These are phyloP conservation scores for Thunnus albacares DNA, from an alignment of 2,797 vertebrate genomes.

Conservation along the genomic window DNA sequence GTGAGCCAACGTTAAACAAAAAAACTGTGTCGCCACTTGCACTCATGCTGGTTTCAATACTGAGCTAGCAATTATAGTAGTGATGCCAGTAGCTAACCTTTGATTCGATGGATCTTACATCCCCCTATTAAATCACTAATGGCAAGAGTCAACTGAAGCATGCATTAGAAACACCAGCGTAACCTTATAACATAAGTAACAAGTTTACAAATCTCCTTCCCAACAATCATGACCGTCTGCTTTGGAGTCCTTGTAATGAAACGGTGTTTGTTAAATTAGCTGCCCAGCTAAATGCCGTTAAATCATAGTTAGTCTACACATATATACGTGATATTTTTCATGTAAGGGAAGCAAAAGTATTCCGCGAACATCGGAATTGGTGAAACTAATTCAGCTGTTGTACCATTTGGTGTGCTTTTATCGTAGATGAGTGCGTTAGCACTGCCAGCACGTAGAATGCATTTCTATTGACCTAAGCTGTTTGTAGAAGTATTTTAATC, in stretches of 20 bases:
- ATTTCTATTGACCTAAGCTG: neutral
- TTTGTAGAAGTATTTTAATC: accelerated
- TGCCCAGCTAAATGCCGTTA: neutral
- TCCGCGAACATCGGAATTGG: accelerated
- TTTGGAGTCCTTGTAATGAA: neutral
- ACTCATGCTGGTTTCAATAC: neutral
- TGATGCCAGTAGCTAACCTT: too few species aligned
- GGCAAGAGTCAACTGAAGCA: too few species aligned
- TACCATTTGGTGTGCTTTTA: too few species aligned
- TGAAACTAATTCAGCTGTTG: too few species aligned
- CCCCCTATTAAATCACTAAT: neutral
- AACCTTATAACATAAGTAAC: too few species aligned
- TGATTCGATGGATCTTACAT: too few species aligned
- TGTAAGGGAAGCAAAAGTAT: too few species aligned
- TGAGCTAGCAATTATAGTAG: too few species aligned
- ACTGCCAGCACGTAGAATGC: accelerated
- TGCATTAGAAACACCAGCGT: neutral
- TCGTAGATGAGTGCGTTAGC: too few species aligned
- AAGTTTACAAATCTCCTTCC: too few species aligned
- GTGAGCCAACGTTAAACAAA: too few species aligned
- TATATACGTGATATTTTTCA: accelerated
- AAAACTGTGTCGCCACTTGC: accelerated
- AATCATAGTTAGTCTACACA: neutral
- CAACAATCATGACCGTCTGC: too few species aligned
- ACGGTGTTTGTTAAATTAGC: neutral